Evolutionary conservation across 2,888 invertebrate species (phyloP).

Genomic region (Liodrosophila aerea): DNA sequence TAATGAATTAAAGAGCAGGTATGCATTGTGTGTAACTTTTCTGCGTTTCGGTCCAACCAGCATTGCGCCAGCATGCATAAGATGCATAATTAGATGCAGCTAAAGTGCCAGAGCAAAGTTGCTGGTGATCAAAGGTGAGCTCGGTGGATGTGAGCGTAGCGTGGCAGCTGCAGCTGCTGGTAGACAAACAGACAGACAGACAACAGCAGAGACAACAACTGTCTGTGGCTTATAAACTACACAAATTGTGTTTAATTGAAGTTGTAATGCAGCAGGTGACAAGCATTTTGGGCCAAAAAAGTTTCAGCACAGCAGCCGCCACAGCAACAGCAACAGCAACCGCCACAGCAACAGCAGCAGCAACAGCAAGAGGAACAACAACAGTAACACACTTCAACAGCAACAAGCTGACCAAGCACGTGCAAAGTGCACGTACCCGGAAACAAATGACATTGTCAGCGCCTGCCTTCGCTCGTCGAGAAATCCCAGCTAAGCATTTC

Average conservation of each 20-base stretch:
- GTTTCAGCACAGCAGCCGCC: constrained; percentile 14
- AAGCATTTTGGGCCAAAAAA: constrained; percentile 19
- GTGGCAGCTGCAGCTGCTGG: neutral
- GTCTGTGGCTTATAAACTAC: constrained; percentile 44
- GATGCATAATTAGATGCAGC: constrained; percentile 67
- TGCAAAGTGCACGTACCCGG: constrained; percentile 71
- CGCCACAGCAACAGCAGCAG: constrained; percentile 1
- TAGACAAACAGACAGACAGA: neutral
- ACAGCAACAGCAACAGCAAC: constrained; percentile 1
- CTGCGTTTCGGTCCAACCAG: constrained; percentile 49
- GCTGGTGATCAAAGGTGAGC: constrained; percentile 3
- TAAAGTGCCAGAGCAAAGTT: constrained; percentile 2
- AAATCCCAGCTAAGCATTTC: constrained; percentile 75
- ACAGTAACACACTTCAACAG: no score
- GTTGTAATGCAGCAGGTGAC: constrained; percentile 38
- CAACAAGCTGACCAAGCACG: constrained; percentile 47
- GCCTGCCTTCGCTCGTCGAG: constrained; percentile 43
- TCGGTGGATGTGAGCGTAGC: constrained; percentile 7
- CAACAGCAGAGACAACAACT: constrained; percentile 12
- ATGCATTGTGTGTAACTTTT: constrained; percentile 35
- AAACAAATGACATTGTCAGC: constrained; percentile 74
- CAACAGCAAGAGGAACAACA: no score
- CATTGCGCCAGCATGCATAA: constrained; percentile 61
- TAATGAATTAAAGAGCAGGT: constrained; percentile 34
- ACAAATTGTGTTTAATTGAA: constrained; percentile 58